A percentile compares a stretch with the other conserved stretches of the same genome.
phyloP scores from a whole-genome alignment of 2,113 vertebrate species.

The Gallinago jamesoni region DNA sequence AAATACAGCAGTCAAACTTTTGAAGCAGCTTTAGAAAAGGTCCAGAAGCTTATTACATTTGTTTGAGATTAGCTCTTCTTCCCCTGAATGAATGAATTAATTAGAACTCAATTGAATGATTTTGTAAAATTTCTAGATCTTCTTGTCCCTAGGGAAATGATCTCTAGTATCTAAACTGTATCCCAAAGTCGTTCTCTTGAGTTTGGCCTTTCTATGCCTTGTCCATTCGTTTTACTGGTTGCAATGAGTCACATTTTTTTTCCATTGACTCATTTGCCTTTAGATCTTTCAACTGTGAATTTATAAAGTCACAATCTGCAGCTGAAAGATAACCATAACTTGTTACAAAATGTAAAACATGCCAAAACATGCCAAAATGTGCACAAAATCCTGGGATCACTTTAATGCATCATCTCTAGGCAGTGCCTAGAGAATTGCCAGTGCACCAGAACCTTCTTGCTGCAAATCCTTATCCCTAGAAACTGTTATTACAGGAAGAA shows the following conservation, averaged over 20 bases:
- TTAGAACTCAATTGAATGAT: neutral
- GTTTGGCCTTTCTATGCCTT: neutral
- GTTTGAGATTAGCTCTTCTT: neutral
- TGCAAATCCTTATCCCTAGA: neutral
- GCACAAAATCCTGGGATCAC: neutral
- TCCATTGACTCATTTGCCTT: neutral
- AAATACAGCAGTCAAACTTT: neutral
- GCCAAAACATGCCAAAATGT: too few species aligned
- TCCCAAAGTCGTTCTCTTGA: neutral
- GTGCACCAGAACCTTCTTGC: neutral
- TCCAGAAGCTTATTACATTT: neutral
- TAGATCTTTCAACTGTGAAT: neutral
- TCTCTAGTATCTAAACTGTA: neutral
- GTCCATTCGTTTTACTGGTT: neutral
- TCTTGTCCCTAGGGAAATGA: neutral
- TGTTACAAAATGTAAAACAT: neutral
- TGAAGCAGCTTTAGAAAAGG: neutral
- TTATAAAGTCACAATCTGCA: neutral
- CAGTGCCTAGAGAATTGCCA: neutral
- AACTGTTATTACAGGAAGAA: fast-evolving
- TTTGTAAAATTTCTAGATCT: neutral
- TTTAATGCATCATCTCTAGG: neutral
- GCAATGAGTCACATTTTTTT: neutral
- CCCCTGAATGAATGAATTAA: neutral
- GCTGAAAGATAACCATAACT: neutral